Evolutionary conservation across 2,113 vertebrate genomes (phyloP).

Genomic region (Pteronura brasiliensis): DNA sequence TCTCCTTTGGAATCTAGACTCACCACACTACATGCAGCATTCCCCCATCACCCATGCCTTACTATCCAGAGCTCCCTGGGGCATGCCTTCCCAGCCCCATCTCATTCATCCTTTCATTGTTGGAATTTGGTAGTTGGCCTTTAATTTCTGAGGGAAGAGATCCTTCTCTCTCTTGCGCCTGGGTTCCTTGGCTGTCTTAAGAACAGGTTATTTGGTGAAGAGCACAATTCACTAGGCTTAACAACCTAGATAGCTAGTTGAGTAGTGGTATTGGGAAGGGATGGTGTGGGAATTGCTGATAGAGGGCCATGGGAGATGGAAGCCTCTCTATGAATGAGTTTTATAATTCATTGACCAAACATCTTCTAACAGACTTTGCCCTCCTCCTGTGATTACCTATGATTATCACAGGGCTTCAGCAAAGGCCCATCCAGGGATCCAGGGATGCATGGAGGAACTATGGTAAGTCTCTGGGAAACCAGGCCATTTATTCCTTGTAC

Average conservation of each 20-base stretch:
- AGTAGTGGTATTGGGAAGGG: neutral
- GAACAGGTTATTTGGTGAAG: neutral
- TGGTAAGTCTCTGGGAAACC: neutral
- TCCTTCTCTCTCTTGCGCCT: neutral
- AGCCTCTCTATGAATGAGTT: neutral
- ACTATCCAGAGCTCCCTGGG: rapidly evolving
- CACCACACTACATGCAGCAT: rapidly evolving
- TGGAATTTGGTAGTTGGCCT: neutral
- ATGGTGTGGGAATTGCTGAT: neutral
- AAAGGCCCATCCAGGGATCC: neutral
- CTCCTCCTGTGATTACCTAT: rapidly evolving
- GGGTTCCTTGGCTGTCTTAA: rapidly evolving
- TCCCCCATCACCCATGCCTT: rapidly evolving
- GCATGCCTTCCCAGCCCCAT: neutral
- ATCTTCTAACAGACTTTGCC: neutral
- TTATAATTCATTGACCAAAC: neutral
- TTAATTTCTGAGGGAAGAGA: neutral
- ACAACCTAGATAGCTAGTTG: neutral
- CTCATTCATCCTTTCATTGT: neutral
- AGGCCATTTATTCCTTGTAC: neutral
- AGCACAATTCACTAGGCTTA: neutral
- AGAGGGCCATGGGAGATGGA: neutral
- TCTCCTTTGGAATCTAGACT: neutral
- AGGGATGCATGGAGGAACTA: rapidly evolving
- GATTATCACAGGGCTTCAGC: neutral